Conservation (phyloP, 2,888 invertebrate genomes). For the Crossocerus cetratus region DNA sequence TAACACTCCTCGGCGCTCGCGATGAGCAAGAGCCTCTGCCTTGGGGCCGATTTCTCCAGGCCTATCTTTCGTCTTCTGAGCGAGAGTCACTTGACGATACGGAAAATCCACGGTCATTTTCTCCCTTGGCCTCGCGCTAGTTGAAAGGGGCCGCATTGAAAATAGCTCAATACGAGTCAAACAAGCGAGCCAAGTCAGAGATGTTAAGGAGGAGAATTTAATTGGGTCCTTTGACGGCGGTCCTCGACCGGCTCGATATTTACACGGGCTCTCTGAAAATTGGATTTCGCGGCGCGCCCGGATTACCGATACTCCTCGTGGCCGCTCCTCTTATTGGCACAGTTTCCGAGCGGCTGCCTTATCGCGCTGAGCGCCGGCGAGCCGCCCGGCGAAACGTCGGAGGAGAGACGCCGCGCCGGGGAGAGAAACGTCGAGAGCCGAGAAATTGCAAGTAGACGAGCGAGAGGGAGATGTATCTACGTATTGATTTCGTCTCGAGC, state of each 20-base stretch:
- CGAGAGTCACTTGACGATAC: too few relatives aligned
- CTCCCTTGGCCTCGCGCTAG: neutral
- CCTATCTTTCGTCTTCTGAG: too few relatives aligned
- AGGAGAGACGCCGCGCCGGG: too few relatives aligned
- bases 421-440: slow-evolving; percentile 3
- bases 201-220: neutral
- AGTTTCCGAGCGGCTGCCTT: slow-evolving; percentile 36
- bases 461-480: slow-evolving; percentile 30
- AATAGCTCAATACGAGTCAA: neutral
- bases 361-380: slow-evolving; percentile 4
- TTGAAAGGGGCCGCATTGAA: neutral
- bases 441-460: slow-evolving; percentile 41
- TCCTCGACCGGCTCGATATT: neutral
- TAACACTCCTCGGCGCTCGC: slow-evolving; percentile 43
- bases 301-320: slow-evolving; percentile 11
- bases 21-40: neutral
- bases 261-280: slow-evolving; percentile 29
- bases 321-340: slow-evolving; percentile 38
- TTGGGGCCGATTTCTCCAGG: too few relatives aligned
- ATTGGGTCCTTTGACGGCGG: slow-evolving; percentile 6
- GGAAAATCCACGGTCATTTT: neutral
- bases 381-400: neutral
- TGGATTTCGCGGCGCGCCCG: slow-evolving; percentile 20
- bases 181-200: neutral
- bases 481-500: slow-evolving; percentile 68